Base-by-base conservation (phyloP, 2,797 vertebrate species). In the Siniperca scherzeri region DNA sequence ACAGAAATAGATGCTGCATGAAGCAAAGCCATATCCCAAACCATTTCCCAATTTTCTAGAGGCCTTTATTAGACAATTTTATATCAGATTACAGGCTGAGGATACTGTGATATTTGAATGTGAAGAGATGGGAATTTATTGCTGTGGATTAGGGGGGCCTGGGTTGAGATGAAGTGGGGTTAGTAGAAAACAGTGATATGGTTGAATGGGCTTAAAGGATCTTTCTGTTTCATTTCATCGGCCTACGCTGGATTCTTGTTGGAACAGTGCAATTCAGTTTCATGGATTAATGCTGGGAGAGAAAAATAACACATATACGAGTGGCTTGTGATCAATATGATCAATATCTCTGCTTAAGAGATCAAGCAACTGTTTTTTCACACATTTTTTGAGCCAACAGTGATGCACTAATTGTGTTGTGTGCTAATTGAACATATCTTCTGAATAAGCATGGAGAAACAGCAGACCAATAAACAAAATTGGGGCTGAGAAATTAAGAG, bases 181-280 rank as follows among this genome's bases (percentile, higher is more conserved):
- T 88, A 84, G 78, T 25, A 62, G 75, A 83, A 85, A 86, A 88
- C 67, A 84, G 67, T 71, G 81, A 88, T 84, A 82, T 77, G 75
- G 89, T 59, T 89, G 82, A 81, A 89, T 72, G 75, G 82, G 74
- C 86, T 92, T 89, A 80, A 89, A 78, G 82, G 74, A 89, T 87
- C 73, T 83, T 57, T 81, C 46, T 77, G 79, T 93, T 90, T 92
- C 84, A 88, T 91, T 90, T 85, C 55, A 50, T 77, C n/a, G 70
- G 75, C 77, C 73, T 74, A 70, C 66, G 56, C 33, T 61, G 61
- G 76, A 74, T 86, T 82, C 55, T 80, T 62, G 62, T 52, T 81
- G 40, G 55, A 89, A 68, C 57, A 25, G 44, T 46, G 59, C 64
- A 53, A 74, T 78, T 83, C 71, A 65, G 57, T 66, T 76, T 67